Evolutionary conservation across 2,113 vertebrate genomes (phyloP).

Genomic region (Microcebus griseorufus): DNA sequence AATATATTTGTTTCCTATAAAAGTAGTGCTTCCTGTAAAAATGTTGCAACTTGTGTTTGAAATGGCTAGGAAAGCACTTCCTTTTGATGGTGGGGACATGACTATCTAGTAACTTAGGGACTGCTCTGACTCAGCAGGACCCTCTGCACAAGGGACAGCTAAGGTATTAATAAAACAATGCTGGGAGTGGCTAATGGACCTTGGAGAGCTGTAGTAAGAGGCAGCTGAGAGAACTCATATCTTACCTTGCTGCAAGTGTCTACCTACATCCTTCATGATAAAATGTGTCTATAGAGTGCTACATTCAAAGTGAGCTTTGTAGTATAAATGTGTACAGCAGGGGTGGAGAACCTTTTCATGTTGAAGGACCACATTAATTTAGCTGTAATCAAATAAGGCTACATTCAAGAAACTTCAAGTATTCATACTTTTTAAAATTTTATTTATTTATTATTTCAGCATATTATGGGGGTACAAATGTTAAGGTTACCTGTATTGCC

Average conservation of each 20-base stretch:
- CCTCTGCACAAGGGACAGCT: neutral
- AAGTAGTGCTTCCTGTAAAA: neutral
- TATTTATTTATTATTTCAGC: no score
- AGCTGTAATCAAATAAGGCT: no score
- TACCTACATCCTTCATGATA: neutral
- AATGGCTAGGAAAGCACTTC: neutral
- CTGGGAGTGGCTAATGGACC: neutral
- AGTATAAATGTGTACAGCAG: neutral
- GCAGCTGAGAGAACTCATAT: neutral
- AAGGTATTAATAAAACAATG: neutral
- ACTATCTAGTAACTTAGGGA: neutral
- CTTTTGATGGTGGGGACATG: neutral
- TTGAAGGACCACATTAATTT: no score
- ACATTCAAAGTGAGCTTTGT: neutral
- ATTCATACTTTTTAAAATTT: no score
- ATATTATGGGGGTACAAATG: no score
- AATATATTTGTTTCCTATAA: slow-evolving; percentile 26
- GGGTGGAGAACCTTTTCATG: no score
- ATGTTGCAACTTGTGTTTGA: neutral
- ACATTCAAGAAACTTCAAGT: no score
- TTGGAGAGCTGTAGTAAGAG: neutral
- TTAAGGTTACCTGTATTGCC: no score
- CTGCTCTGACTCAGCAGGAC: neutral
- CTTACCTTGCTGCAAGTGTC: neutral
- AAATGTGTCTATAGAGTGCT: neutral